These are phyloP conservation scores for Helicoverpa zea DNA, from an alignment of 1,140 invertebrate species.

Conservation along the genomic window DNA sequence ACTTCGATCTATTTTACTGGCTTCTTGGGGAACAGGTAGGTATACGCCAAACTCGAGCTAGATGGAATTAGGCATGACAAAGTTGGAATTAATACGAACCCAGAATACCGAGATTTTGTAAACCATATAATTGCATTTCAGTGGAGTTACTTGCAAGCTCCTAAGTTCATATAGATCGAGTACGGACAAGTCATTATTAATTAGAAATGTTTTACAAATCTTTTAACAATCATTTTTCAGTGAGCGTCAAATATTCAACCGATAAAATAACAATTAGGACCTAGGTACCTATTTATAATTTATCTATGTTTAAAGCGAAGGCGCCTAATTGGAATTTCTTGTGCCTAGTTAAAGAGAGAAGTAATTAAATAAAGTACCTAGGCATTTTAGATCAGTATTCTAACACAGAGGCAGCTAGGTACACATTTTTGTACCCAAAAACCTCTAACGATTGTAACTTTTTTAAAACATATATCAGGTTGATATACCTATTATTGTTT, in stretches of 20 bases:
- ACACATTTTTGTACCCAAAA: conserved; percentile 41
- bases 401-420: conserved; percentile 27
- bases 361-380: conserved; percentile 39
- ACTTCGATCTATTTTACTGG: conserved; percentile 24
- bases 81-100: too few species aligned
- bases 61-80: conserved; percentile 8
- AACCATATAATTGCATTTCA: too few species aligned
- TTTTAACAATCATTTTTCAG: not conserved
- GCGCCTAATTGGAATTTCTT: conserved; percentile 42
- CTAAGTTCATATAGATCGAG: conserved; percentile 29
- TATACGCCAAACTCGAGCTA: conserved; percentile 27
- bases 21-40: conserved; percentile 40
- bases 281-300: conserved; percentile 24
- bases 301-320: conserved; percentile 13
- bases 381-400: conserved; percentile 38
- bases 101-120: too few species aligned
- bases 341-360: conserved; percentile 45
- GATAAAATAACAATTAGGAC: not conserved
- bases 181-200: conserved; percentile 5
- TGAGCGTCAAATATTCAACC: too few species aligned
- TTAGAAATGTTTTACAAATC: conserved; percentile 37
- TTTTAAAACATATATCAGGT: not conserved
- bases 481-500: not conserved
- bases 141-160: not conserved
- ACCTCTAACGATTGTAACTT: conserved; percentile 4